Base-by-base conservation (phyloP, 2,888 invertebrate species). In the Amiota mariae region DNA sequence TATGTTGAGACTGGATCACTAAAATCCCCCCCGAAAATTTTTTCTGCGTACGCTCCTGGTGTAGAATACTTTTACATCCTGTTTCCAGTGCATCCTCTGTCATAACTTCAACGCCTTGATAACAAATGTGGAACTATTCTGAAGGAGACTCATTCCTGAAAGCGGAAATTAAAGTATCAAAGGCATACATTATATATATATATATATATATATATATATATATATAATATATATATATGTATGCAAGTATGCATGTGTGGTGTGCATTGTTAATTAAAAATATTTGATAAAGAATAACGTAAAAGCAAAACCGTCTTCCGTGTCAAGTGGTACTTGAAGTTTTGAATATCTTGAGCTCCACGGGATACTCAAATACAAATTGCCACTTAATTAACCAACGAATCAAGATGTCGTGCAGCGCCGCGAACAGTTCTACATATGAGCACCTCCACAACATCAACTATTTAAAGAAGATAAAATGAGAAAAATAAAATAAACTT, bases 351-450 rank as follows among this genome's bases (percentile, higher is more conserved):
- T 36, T 36, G 36, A 36, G 63, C 36, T n/a, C 36, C 24, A 63
- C 63, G 63, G 63, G 63, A 63, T 63, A 64, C 48, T 48, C 8
- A 64, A 48, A 64, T 48, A 47, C 47, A 64, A 64, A 64, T 64
- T 64, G 64, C 47, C 64, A 64, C 64, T 64, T 64, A 64, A 64
- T 64, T 64, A 46, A 64, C 64, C 64, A 64, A 13, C 64, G 48
- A 61, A 64, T 47, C 64, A 64, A 64, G 64, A 47, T 64, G 64
- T 64, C 64, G 47, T 48, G 64, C 64, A 18, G 64, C 48, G 64
- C 47, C 36, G 13, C 6, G 15, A 63, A 46, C 63, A 36, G 36
- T 36, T 63, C 15, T 54, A 54, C 13, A 3, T 54, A 54, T 10
- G 15, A 54, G 15, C 13, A 54, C 6, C 11, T n/a, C 54, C 8